Percentiles rank a stretch among this genome's conserved stretches.
These are phyloP conservation scores for Synergus laeviventris DNA, from an alignment of 2,888 invertebrate genomes.

Conservation along the genomic window DNA sequence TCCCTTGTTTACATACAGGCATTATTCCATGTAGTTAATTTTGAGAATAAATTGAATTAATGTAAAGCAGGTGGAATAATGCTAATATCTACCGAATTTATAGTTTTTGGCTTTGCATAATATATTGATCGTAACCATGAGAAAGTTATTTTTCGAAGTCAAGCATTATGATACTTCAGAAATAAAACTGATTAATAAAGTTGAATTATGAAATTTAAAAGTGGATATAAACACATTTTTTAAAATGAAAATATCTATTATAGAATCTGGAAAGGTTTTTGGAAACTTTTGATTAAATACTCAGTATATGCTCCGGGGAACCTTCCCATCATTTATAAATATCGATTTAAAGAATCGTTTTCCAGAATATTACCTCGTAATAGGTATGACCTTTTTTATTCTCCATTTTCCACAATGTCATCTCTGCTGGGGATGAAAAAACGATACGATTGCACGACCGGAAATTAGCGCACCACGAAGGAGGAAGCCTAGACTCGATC, in stretches of 20 bases:
- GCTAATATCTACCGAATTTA: no score
- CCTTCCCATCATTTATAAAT: neutral
- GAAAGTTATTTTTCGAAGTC: no score
- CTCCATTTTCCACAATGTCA: neutral
- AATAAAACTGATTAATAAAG: neutral
- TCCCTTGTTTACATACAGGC: neutral
- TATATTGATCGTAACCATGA: no score
- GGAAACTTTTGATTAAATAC: neutral
- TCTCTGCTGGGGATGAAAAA: neutral
- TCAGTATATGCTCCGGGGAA: neutral
- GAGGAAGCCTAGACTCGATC: conserved; percentile 10
- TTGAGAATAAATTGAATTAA: neutral
- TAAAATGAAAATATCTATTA: neutral
- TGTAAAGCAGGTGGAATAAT: no score
- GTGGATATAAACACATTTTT: no score
- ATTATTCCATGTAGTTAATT: neutral
- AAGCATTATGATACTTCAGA: neutral
- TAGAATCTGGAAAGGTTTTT: neutral
- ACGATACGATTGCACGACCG: conserved; percentile 13
- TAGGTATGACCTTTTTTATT: neutral
- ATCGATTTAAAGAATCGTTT: neutral
- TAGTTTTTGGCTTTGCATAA: no score
- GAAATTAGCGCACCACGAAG: conserved; percentile 13
- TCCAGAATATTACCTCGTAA: conserved; percentile 10
- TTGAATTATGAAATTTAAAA: neutral